These are phyloP conservation scores for Eulimnadia texana DNA, from an alignment of 1,140 invertebrate genomes.

Conservation along the genomic window DNA sequence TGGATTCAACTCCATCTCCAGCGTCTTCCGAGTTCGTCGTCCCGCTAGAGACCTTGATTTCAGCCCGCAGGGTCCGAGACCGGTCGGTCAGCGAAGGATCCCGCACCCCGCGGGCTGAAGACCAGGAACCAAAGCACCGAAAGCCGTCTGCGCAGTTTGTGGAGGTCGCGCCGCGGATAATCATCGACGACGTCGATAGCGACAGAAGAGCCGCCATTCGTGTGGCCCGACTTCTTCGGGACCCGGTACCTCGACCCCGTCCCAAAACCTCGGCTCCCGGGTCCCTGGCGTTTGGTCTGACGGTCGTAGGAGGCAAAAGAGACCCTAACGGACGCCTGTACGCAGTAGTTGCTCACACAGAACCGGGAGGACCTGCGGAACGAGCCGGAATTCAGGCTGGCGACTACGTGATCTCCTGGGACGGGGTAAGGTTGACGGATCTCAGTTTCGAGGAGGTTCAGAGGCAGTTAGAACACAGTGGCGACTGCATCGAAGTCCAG, in stretches of 20 bases:
- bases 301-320: neutral
- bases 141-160: neutral
- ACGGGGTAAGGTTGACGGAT: conserved; percentile 32
- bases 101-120: neutral
- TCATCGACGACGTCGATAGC: neutral
- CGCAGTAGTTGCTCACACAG: neutral
- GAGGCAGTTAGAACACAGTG: conserved; percentile 62
- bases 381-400: conserved; percentile 69
- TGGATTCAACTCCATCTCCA: neutral
- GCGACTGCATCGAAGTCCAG: conserved; percentile 65
- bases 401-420: conserved; percentile 48
- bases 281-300: neutral
- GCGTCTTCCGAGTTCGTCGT: neutral
- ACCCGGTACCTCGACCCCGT: neutral
- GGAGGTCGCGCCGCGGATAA: neutral
- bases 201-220: neutral
- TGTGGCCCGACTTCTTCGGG: neutral
- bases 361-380: conserved; percentile 51
- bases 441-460: conserved; percentile 77
- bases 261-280: neutral
- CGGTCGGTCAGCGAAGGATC: neutral
- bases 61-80: too few species aligned
- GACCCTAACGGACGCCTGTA: neutral
- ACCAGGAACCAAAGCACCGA: neutral
- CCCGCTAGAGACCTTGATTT: neutral